Percentiles rank a stretch among this genome's conserved stretches.
phyloP scores from a whole-genome alignment of 2,888 invertebrate genomes.

The Leptinotarsa peninsularis region DNA sequence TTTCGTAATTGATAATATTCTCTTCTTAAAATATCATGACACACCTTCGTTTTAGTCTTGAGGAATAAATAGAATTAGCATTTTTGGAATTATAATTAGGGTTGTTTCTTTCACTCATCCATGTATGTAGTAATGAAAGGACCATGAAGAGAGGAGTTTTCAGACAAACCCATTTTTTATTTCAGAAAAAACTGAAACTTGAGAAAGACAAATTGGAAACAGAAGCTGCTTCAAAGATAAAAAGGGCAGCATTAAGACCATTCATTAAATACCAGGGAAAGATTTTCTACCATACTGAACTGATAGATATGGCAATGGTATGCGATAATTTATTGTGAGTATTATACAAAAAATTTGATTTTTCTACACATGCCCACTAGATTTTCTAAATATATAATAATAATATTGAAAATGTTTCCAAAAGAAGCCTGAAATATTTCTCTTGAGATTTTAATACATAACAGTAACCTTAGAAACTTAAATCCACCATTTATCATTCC shows the following conservation, averaged over 20 bases:
- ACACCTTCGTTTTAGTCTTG: too few relatives aligned
- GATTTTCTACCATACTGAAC: conserved; percentile 61
- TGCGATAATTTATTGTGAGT: conserved; percentile 67
- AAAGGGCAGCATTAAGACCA: conserved; percentile 56
- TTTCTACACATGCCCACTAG: neutral
- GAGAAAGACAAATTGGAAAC: conserved; percentile 59
- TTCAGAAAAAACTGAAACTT: conserved; percentile 34
- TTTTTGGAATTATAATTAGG: too few relatives aligned
- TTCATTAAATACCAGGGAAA: conserved; percentile 59
- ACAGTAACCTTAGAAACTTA: too few relatives aligned
- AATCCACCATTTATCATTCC: too few relatives aligned
- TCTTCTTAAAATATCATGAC: neutral
- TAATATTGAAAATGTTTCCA: too few relatives aligned
- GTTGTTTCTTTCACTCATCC: too few relatives aligned
- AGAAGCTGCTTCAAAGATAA: conserved; percentile 52
- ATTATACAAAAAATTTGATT: neutral
- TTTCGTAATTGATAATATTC: neutral
- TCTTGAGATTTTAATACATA: too few relatives aligned
- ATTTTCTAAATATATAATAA: too few relatives aligned
- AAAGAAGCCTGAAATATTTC: too few relatives aligned
- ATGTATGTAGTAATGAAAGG: too few relatives aligned
- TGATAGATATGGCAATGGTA: conserved; percentile 66
- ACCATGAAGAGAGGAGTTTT: too few relatives aligned
- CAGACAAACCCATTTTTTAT: neutral
- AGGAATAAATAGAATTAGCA: too few relatives aligned